Evolutionary conservation across 2,797 vertebrate species (phyloP), one percentile per base, ranked within the genome.

Genomic region (Crenuchus spilurus): DNA sequence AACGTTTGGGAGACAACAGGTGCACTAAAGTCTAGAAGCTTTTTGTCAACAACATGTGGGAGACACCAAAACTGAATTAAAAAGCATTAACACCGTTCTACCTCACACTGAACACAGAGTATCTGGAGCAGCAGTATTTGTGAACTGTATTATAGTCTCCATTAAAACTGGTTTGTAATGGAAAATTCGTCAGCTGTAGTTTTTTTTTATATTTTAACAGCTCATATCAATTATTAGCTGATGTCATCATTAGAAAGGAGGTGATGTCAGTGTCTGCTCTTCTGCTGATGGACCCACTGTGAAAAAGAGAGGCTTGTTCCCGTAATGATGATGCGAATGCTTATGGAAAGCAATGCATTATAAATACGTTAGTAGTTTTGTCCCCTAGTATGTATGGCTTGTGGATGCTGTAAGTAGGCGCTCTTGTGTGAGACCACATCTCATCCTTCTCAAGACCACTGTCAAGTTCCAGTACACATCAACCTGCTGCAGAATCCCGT

Each of bases 401-500:
- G 14, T 13, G 20, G 16, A 37, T 39, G 30, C n/a, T 49, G 18
- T 5, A 33, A 22, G 3, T 28, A 18, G 28, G 16, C 63, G 57
- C 22, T 74, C 51, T 70, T 70, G 28, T 66, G 42, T 35, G 24
- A 57, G 67, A 63, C 64, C 55, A 39, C 57, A 69, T 73, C 39
- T 65, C 70, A 72, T 54, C 35, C 55, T 62, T 73, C 70, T 37
- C 76, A 66, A 70, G 76, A 62, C 41, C 52, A 30, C 51, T 30
- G 26, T 74, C 42, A 49, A 48, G 58, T 79, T 82, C 76, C 74
- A 70, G 76, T 74, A 79, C 60, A 65, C 33, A 26, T 72, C 60
- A 52, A 44, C 42, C 57, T 44, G 35, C 44, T 69, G 48, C 28
- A 42, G 72, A 48, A 76, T 76, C 69, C 77, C 58, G 77, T 75